Evolutionary conservation across 2,888 invertebrate species (phyloP).

Genomic region (Ennomos erosarius): DNA sequence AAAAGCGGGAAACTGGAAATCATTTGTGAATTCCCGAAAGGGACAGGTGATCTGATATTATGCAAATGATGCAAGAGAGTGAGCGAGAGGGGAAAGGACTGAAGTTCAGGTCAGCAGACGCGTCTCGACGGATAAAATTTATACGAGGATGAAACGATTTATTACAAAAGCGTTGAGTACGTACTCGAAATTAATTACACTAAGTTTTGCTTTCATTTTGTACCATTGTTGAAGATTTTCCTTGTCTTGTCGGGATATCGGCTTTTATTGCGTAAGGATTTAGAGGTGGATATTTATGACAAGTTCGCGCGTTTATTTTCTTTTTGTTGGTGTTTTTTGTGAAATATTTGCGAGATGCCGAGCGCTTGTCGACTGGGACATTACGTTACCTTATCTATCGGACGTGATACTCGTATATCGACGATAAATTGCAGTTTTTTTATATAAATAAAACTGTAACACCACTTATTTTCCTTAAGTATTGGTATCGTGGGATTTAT

Average conservation of each 20-base stretch:
- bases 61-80: constrained; percentile 64
- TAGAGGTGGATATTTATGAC: constrained; percentile 59
- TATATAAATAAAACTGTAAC: neutral
- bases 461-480: neutral
- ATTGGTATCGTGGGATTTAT: too few species aligned
- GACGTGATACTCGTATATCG: constrained; percentile 51
- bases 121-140: constrained; percentile 73
- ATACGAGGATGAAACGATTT: constrained; percentile 83
- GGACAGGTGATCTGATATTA: constrained; percentile 79
- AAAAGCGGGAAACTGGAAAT: constrained; percentile 82
- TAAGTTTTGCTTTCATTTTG: constrained; percentile 78
- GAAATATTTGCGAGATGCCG: constrained; percentile 53
- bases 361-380: constrained; percentile 46
- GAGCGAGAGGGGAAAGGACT: constrained; percentile 63
- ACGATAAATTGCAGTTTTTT: constrained; percentile 39
- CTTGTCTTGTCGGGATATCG: constrained; percentile 63
- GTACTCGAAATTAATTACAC: constrained; percentile 82
- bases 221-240: constrained; percentile 67
- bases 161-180: constrained; percentile 84
- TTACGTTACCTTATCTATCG: constrained; percentile 47
- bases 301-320: constrained; percentile 55
- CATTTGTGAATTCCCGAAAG: constrained; percentile 80
- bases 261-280: constrained; percentile 59
- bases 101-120: constrained; percentile 62
- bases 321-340: constrained; percentile 52